phyloP scores from a whole-genome alignment of 2,797 vertebrate species.

The Clarias pachynema region DNA sequence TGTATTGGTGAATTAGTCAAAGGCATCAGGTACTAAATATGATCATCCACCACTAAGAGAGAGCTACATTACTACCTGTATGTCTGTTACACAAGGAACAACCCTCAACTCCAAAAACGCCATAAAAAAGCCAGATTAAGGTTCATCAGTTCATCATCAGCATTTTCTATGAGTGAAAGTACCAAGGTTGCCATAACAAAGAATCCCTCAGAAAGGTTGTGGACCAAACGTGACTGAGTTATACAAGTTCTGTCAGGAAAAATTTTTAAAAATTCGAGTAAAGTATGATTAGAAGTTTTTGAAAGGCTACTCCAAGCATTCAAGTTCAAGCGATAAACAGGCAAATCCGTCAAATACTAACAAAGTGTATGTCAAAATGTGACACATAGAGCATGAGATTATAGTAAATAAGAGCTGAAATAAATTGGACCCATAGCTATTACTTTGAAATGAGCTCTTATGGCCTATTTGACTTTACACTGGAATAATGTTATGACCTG shows the following conservation, averaged over 20 bases:
- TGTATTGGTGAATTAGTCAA: not conserved
- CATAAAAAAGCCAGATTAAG: not conserved
- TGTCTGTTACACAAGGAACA: not conserved
- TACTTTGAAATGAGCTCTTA: not conserved
- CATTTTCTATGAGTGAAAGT: not conserved
- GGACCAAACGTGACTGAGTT: not conserved
- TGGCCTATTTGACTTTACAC: not conserved
- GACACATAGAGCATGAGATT: not conserved
- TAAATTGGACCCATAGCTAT: not conserved
- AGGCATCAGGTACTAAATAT: not conserved
- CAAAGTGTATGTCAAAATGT: not conserved
- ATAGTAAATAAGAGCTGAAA: not conserved
- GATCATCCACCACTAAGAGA: not conserved
- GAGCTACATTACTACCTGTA: not conserved
- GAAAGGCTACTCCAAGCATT: not conserved
- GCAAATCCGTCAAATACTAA: not conserved
- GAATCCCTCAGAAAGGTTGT: not conserved
- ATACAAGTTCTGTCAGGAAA: not conserved
- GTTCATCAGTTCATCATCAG: not conserved
- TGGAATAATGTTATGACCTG: not conserved
- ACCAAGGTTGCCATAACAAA: not conserved
- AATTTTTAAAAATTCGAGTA: not conserved
- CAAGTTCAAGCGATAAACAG: not conserved
- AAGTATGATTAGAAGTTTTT: not conserved
- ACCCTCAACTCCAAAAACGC: not conserved